Evolutionary conservation across 1,140 invertebrate species (phyloP), one percentile per base, ranked within the genome.

Genomic region (Aphelenchoides besseyi): DNA sequence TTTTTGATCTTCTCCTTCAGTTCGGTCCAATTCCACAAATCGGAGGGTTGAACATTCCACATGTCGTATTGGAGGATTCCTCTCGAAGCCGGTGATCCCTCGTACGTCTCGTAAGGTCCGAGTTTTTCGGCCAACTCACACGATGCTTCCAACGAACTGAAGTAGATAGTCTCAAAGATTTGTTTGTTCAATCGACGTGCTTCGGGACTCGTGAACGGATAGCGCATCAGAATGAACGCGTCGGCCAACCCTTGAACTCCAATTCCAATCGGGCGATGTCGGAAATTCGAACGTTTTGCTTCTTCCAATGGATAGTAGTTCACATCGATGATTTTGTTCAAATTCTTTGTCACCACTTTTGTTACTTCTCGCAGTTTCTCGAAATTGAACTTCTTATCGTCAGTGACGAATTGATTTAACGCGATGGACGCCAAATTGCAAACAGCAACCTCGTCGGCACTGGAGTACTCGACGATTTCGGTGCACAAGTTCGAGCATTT

Each of bases 391-490:
- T 88, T 90, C 37, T 81, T 82, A 16, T 90, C 88, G 2, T n/a
- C n/a, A n/a, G 89, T 90, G 0, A 98, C 92, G 87, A 93, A 99
- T 90, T 92, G 93, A 83, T 95, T 96, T 0, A 99, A 87, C n/a
- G 96, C 95, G 76, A 99, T 91, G 0, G 96, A 98, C 1, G 95
- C 96, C 80, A 98, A 88, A 88, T 98, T 98, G 86, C 97, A 99
- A 0, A 98, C 96, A 30, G 95, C 96, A 36, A 97, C 90, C 89
- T 98, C 95, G 86, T 96, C 92, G 1, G 90, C 87, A 41, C 91
- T 90, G 41, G 84, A 87, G 84, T 96, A 98, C 85, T 98, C 90
- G 0, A 98, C 89, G 81, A 98, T 94, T 89, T 99, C 97, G 0
- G 96, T 98, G 84, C 95, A 98, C 16, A 98, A 87, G 86, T 98